Evolutionary conservation across 2,113 vertebrate species (phyloP), one percentile per base, ranked within the genome.

Genomic region (Ammospiza caudacuta): DNA sequence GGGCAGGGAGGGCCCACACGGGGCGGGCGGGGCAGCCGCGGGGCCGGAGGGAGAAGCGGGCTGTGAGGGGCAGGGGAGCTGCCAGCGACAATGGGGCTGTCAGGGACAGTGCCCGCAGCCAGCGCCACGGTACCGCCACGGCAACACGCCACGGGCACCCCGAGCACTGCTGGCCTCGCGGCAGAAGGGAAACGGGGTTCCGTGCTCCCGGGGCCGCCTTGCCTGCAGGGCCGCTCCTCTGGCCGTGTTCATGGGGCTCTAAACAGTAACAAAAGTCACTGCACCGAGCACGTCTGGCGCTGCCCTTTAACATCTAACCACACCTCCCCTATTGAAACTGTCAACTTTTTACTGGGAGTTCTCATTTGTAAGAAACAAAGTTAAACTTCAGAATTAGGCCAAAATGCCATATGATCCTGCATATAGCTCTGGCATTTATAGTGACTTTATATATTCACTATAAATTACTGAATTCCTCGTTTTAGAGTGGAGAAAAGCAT

Each of bases 321-420:
- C 16, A 8, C 12, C 15, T 15, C 0, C 0, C 29, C 19, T 7
- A 2, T 0, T 51, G 14, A 19, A 51, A 64, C 16, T 2, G 3
- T 10, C 3, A 15, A 4, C 47, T 52, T 67, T 1, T 3, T 15
- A 1, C 3, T 27, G 31, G 3, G 4, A 20, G 10, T 31, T 5
- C 24, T 33, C 8, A 11, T 33, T 37, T 33, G 37, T 31, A n/a
- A 46, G n/a, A n/a, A 44, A 18, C 16, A 10, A 41, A 39, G 5
- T 3, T 5, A 5, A 58, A 66, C 18, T 23, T 11, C 3, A 23
- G 24, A 41, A 47, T 41, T 37, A 44, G 12, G 51, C 9, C 22
- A 31, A 37, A 51, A 15, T 7, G 27, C 5, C 6, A 1, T 6
- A 28, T 1, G 2, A 3, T 5, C 4, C 0, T 9, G 9, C 5